Evolutionary conservation across 2,113 vertebrate species (phyloP), one percentile per base, ranked within the genome.

Genomic region (Uria lomvia): DNA sequence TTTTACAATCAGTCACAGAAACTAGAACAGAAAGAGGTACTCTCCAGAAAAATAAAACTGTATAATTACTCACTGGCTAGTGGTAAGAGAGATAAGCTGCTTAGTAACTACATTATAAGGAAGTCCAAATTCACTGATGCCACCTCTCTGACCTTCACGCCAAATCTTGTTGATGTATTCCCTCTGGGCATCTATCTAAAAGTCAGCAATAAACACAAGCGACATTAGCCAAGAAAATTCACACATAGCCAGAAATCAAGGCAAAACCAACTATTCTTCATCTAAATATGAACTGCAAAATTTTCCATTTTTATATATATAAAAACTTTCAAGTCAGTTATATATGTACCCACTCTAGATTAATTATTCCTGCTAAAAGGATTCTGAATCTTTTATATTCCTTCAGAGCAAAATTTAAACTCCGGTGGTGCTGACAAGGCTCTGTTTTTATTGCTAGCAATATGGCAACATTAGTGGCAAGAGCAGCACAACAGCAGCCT

Each of bases 81-180:
- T 98, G 94, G 97, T 98, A 73, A 98, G 85, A 86, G 98, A 98
- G 67, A 98, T 96, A 88, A 96, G 91, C 56, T 98, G 97, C 52
- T 98, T 98, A 86, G 97, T 87, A 92, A 97, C 85, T 58, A 97
- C 94, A 82, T 98, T 98, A 62, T 89, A 96, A 47, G 98, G 98
- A 82, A 98, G 94, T 58, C 98, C 98, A 70, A 97, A 98, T 74
- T 93, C 97, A 75, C 67, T 34, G 11, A 34, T 40, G 17, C 75
- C 93, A 59, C 94, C 96, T 73, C 89, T 91, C 70, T 56, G 83
- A 50, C 94, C 87, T 47, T 96, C 92, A 83, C 16, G 53, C 97
- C 96, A 98, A 95, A 98, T 96, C 75, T 94, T 97, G 55, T 97
- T 95, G 60, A 98, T 65, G 8, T 97, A 98, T 38, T 98, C 97